Evolutionary conservation across 2,797 vertebrate genomes (phyloP).

Genomic region (Phrynocephalus forsythii): DNA sequence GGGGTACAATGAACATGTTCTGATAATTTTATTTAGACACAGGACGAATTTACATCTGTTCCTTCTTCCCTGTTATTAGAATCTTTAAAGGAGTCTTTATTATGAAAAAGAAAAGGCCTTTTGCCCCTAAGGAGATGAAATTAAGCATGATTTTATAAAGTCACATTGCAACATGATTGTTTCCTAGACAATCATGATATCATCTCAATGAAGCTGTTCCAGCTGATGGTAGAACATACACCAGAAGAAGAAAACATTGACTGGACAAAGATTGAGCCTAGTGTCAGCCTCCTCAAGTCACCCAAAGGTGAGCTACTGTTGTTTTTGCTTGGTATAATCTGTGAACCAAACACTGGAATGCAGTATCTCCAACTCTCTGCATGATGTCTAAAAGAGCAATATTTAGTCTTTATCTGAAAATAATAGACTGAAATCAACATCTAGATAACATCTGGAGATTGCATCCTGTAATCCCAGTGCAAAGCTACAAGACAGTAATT

Average conservation of each 20-base stretch:
- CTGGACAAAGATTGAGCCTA: slow-evolving; percentile 98
- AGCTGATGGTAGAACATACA: slow-evolving; percentile 95
- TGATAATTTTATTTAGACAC: not conserved
- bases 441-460: not conserved
- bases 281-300: slow-evolving; percentile 93
- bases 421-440: not conserved
- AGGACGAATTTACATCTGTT: not conserved
- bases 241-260: slow-evolving; percentile 92
- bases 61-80: not conserved
- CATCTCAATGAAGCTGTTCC: slow-evolving; percentile 98
- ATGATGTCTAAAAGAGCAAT: not conserved
- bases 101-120: not conserved
- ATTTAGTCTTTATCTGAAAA: not conserved
- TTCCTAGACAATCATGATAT: slow-evolving; percentile 95
- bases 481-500: not conserved
- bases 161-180: not conserved
- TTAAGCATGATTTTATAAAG: not conserved
- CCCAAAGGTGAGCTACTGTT: slow-evolving; percentile 86
- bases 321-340: not conserved
- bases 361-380: not conserved
- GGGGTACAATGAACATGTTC: not conserved
- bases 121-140: not conserved
- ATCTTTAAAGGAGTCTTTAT: not conserved
- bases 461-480: not conserved
- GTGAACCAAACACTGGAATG: not conserved